Conservation (phyloP, 1,140 invertebrate genomes). For the Trichoplusia ni region DNA sequence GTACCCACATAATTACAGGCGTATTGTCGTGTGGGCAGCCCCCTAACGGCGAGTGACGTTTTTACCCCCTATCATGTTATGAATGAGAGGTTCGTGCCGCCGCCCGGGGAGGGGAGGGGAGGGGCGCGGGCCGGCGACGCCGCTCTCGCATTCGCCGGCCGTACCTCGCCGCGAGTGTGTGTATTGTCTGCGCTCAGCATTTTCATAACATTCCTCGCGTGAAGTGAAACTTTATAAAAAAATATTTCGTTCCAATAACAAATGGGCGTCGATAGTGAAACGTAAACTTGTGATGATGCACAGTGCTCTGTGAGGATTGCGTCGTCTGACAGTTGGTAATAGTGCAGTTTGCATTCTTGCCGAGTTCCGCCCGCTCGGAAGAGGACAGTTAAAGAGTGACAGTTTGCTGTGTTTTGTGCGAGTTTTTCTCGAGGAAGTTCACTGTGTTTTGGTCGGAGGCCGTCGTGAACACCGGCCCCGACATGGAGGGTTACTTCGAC, state of each 20-base stretch:
- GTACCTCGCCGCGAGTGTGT: constrained; percentile 52
- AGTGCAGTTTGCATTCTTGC: constrained; percentile 62
- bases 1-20: constrained; percentile 45
- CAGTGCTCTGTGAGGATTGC: constrained; percentile 53
- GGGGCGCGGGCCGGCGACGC: constrained; percentile 37
- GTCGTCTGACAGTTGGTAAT: constrained; percentile 46
- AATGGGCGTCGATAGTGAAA: constrained; percentile 76
- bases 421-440: constrained; percentile 57
- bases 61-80: constrained; percentile 70
- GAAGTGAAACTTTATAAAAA: constrained; percentile 70
- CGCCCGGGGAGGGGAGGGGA: constrained; percentile 40
- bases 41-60: constrained; percentile 44
- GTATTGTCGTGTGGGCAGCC: constrained; percentile 52
- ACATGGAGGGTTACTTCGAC: constrained; percentile 87
- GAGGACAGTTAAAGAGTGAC: constrained; percentile 63
- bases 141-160: constrained; percentile 63
- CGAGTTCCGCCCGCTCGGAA: constrained; percentile 63
- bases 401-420: constrained; percentile 67
- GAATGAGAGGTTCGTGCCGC: constrained; percentile 61
- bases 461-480: constrained; percentile 62
- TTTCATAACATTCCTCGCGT: constrained; percentile 64
- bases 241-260: constrained; percentile 59
- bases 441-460: constrained; percentile 61
- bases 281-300: constrained; percentile 67
- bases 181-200: constrained; percentile 36